Evolutionary conservation across 2,797 vertebrate genomes (phyloP), one percentile per base, ranked within the genome.

Genomic region (Pangasius macronema): DNA sequence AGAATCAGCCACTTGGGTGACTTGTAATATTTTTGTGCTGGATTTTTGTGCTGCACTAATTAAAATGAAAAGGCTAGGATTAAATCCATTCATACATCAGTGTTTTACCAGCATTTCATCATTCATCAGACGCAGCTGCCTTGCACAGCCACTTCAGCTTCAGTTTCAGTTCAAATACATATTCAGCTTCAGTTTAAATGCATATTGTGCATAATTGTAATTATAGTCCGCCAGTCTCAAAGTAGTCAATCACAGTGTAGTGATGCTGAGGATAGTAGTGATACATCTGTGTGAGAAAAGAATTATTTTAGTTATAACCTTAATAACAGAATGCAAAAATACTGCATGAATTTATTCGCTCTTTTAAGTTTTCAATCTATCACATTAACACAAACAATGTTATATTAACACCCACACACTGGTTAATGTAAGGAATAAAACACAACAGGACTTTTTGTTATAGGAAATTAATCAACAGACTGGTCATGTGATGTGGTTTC

Each of bases 1-100:
- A 42, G 33, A 70, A 80, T 81, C 24, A 81, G 33, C 49, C 61
- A 55, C 85, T 55, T 53, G 30, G 24, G 75, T 70, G 75, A 79
- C 16, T 75, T 85, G 59, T 68, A 65, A 39, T 6, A 33, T 33
- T 76, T 18, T 30, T 22, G 8, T 6, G 42, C 84, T 85, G 42
- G 57, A 49, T 59, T 75, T n/a, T n/a, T n/a, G n/a, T n/a, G n/a
- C n/a, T n/a, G n/a, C 57, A 22, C 36, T 61, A 53, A 36, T 68
- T 49, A 68, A 86, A 65, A 55, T 11, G 49, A 80, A 67, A 36
- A n/a, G 33, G 63, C 68, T 24, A 53, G 49, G 4, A 53, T 63
- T 36, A 49, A 85, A 11, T 36, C 24, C 27, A 46, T 46, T 82
- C 36, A 82, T 63, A 63, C 24, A 65, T 42, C 57, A 63, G 24